Evolutionary conservation across 2,113 vertebrate genomes (phyloP).

Genomic region (Hippolais icterina): DNA sequence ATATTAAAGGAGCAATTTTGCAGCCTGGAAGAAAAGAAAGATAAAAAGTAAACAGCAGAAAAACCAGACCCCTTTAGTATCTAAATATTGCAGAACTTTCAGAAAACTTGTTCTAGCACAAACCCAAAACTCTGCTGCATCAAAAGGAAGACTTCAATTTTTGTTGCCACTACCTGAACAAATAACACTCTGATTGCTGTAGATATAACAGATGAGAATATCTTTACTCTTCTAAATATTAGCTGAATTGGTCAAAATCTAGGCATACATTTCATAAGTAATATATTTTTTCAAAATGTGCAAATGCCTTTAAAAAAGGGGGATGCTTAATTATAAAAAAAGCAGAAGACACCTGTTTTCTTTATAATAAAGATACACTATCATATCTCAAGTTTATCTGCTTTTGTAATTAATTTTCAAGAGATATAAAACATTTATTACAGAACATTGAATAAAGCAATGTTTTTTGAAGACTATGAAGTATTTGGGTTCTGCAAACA

Average conservation of each 20-base stretch:
- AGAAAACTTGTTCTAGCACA: background rate
- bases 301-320: fast-evolving
- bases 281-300: background rate
- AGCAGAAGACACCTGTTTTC: background rate
- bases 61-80: background rate
- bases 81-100: background rate
- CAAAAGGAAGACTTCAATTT: background rate
- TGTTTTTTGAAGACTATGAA: background rate
- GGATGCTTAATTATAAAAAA: background rate
- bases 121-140: background rate
- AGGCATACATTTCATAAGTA: background rate
- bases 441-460: background rate
- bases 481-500: background rate
- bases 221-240: background rate
- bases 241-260: background rate
- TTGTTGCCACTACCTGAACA: background rate
- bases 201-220: background rate
- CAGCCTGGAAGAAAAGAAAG: background rate
- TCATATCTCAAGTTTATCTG: background rate
- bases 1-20: background rate
- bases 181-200: background rate
- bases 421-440: background rate
- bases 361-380: background rate
- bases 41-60: background rate
- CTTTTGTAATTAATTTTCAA: background rate